These are phyloP conservation scores for Drosophila ustulata DNA, from an alignment of 2,888 invertebrate species.

Conservation along the genomic window DNA sequence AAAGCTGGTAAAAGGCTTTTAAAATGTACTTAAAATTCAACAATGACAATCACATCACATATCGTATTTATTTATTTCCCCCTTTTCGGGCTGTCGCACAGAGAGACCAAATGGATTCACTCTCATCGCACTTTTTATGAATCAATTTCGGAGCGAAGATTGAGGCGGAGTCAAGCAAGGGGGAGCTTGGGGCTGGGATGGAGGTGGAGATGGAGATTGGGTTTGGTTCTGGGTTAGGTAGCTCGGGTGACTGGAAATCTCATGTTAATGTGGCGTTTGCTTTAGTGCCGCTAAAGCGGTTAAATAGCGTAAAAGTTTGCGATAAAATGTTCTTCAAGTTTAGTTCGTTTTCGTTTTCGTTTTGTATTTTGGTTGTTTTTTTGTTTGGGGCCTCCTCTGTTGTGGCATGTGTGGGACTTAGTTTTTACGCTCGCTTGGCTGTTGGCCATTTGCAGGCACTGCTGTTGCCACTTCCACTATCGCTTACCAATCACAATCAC, in stretches of 20 bases:
- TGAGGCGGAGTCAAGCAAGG: neutral
- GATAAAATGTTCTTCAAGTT: constrained; percentile 60
- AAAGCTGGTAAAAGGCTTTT: constrained; percentile 79
- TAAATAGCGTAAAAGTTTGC: constrained; percentile 79
- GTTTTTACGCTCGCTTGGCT: constrained; percentile 63
- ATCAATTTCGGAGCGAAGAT: constrained; percentile 59
- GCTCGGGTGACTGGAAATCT: constrained; percentile 37
- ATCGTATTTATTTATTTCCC: constrained; percentile 52
- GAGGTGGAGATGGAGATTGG: neutral
- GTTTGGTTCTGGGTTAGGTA: constrained; percentile 2
- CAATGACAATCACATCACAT: constrained; percentile 71
- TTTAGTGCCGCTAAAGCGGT: constrained; percentile 73
- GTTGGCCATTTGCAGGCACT: constrained; percentile 23
- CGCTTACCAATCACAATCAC: constrained; percentile 67
- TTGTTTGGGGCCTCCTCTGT: neutral
- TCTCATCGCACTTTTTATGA: constrained; percentile 66
- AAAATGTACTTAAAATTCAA: constrained; percentile 81
- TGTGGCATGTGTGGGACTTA: constrained; percentile 32
- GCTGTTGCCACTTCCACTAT: constrained; percentile 12
- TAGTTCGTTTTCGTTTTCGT: constrained; percentile 26
- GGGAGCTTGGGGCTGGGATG: neutral
- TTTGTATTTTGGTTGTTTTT: neutral
- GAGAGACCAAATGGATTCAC: constrained; percentile 41
- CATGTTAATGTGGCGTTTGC: constrained; percentile 64
- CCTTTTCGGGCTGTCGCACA: constrained; percentile 14